Evolutionary conservation across 2,888 invertebrate species (phyloP).

Genomic region (Neoascia interrupta): DNA sequence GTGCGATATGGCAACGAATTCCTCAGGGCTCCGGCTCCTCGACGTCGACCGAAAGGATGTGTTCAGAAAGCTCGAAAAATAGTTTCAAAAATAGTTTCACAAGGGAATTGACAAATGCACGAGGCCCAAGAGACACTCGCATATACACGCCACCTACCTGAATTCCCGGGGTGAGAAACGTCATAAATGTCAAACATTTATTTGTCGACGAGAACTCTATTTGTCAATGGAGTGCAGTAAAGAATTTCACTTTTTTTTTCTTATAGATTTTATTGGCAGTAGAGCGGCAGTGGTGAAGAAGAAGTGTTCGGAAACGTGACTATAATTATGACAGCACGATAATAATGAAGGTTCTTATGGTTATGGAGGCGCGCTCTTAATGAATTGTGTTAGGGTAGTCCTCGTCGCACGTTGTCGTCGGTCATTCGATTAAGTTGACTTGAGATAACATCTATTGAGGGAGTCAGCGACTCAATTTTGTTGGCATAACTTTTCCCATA

Average conservation of each 20-base stretch:
- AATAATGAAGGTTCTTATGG: conserved; percentile 10
- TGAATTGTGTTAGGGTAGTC: background rate
- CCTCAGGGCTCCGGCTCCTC: too few species aligned
- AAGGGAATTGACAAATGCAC: too few species aligned
- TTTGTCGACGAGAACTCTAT: conserved; percentile 49
- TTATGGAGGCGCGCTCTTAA: conserved; percentile 3
- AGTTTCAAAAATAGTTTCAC: too few species aligned
- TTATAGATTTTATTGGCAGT: conserved; percentile 44
- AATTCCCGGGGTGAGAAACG: too few species aligned
- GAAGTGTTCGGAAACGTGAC: conserved; percentile 33
- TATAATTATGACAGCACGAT: conserved; percentile 52
- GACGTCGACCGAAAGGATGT: too few species aligned
- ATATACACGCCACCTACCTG: too few species aligned
- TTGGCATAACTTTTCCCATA: too few species aligned
- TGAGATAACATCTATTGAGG: too few species aligned
- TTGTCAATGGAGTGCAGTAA: conserved; percentile 51
- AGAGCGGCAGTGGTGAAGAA: conserved; percentile 27
- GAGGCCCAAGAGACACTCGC: too few species aligned
- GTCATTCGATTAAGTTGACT: conserved; percentile 9
- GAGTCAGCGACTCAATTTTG: too few species aligned
- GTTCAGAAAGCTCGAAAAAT: too few species aligned
- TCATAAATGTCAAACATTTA: conserved; percentile 54
- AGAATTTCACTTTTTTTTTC: conserved; percentile 51
- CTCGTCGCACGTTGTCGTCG: background rate
- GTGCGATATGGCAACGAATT: too few species aligned